phyloP scores from a whole-genome alignment of 2,113 vertebrate genomes.

The Tringa solitaria region DNA sequence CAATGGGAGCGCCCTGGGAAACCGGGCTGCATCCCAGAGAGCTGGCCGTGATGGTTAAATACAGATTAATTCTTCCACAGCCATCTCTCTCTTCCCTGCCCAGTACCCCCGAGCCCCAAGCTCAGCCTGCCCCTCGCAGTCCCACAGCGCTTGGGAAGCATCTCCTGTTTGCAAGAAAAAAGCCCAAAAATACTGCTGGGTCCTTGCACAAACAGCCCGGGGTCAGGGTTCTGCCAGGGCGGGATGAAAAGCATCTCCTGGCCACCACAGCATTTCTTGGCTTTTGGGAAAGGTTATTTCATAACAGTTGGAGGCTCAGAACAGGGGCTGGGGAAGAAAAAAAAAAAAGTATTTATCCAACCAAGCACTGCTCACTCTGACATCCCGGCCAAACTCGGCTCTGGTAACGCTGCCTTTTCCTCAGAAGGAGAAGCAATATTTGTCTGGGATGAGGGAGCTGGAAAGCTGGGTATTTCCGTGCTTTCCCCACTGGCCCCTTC shows the following conservation, averaged over 20 bases:
- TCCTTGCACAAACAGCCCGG: background rate
- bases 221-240: background rate
- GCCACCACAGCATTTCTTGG: background rate
- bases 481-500: background rate
- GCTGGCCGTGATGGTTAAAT: accelerated
- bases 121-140: background rate
- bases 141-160: background rate
- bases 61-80: too few relatives aligned
- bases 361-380: background rate
- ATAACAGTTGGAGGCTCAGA: background rate
- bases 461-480: accelerated
- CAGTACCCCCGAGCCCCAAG: accelerated
- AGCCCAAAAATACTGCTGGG: background rate
- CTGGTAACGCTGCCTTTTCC: background rate
- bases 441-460: background rate
- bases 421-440: background rate
- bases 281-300: background rate
- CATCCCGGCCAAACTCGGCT: background rate
- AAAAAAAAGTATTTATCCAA: background rate
- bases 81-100: accelerated
- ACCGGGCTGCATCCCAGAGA: background rate
- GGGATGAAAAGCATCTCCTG: background rate
- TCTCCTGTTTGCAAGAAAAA: background rate
- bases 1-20: background rate
- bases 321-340: background rate